Evolutionary conservation across 1,140 invertebrate genomes (phyloP), one percentile per base, ranked within the genome.

Genomic region (Protaetia brevitarsis): DNA sequence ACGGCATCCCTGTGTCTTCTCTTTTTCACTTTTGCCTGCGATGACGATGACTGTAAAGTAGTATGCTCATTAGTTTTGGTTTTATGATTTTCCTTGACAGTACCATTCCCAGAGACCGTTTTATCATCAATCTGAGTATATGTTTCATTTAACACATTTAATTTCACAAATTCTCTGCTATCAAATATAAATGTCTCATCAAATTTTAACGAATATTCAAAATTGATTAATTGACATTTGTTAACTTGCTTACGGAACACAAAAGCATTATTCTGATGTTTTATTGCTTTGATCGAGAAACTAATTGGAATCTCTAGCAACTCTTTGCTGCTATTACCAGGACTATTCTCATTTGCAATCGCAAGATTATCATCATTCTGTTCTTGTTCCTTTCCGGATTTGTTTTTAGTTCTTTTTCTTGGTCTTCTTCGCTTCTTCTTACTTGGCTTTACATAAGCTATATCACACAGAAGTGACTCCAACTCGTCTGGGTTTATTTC

Each of bases 91-190:
- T 41, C n/a, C 4, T 29, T 63, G 37, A 36, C n/a, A 63, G 26
- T 59, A 65, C 64, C 64, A 65, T 65, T 59, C 26, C 28, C 13
- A 65, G 27, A 8, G 19, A 21, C 2, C 57, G 57, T 57, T 65
- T 58, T 58, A 65, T 58, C 19, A 59, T 6, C 10, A 59, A n/a
- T 51, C 64, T 29, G 1, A 59, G 16, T 13, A 51, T 23, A 51
- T 10, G 19, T 2, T 59, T 59, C 57, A 59, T 59, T 59, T 59
- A 16, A 29, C 4, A 59, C 29, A 29, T 59, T 11, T 27, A 59
- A 28, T 29, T 59, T 28, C 13, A 59, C 27, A 59, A 59, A 29
- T 30, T 59, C 29, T 3, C 29, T 26, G 30, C 57, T 59, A 29
- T 28, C 29, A 11, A 29, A 59, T 21, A 29, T 31, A 27, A 10